A percentile compares a stretch with the other conserved stretches of the same genome.
phyloP scores from a whole-genome alignment of 2,797 vertebrate genomes.

The Urocyon cinereoargenteus region DNA sequence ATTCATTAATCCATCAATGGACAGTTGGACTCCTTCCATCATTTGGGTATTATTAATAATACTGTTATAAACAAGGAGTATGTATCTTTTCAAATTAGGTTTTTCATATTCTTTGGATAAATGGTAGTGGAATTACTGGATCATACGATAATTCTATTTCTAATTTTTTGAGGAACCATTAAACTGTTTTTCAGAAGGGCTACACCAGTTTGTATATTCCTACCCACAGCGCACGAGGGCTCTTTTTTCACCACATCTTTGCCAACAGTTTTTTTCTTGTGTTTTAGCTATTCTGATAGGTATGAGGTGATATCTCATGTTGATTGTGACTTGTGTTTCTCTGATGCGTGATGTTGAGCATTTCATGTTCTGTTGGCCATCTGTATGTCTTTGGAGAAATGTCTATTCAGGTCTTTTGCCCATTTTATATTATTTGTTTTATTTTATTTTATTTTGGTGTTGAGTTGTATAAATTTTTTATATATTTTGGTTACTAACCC shows the following conservation, averaged over 20 bases:
- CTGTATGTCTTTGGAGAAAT: not conserved
- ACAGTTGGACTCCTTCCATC: not conserved
- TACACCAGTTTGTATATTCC: not conserved
- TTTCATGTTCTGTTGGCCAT: not conserved
- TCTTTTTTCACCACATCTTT: not conserved
- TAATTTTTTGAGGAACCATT: not conserved
- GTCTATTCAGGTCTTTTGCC: too few species aligned
- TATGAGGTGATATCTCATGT: not conserved
- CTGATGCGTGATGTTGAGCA: not conserved
- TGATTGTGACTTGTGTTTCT: not conserved
- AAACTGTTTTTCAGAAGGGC: not conserved
- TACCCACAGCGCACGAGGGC: not conserved
- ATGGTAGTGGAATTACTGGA: not conserved
- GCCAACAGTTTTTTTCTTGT: not conserved
- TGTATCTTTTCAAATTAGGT: not conserved
- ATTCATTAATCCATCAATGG: too few species aligned
- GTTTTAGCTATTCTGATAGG: not conserved
- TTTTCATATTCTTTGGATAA: not conserved
- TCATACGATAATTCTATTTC: not conserved
- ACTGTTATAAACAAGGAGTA: not conserved
- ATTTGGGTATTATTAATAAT: not conserved
- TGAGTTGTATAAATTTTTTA: too few species aligned
- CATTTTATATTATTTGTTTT: too few species aligned
- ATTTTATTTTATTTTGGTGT: too few species aligned
- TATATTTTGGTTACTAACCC: not conserved